A percentile compares a stretch with the other conserved stretches of the same genome.
These are phyloP conservation scores for Callorhinus ursinus DNA, from an alignment of 2,113 vertebrate genomes.

Conservation along the genomic window DNA sequence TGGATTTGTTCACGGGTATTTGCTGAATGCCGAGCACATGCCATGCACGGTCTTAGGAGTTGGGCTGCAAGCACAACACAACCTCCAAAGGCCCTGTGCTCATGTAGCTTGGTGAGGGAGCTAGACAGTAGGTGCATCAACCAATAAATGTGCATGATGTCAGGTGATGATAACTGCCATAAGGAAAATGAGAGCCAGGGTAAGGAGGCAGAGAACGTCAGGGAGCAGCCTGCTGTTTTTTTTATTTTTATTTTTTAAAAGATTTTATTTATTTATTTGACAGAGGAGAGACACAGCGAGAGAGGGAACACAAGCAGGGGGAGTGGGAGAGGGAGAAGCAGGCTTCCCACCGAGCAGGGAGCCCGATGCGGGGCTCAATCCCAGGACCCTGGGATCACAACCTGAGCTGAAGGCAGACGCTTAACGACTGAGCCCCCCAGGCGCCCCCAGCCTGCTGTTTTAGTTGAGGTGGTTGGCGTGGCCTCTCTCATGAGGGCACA, in stretches of 20 bases:
- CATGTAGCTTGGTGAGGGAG: neutral
- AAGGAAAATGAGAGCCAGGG: neutral
- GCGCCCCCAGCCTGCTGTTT: neutral
- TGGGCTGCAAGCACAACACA: neutral
- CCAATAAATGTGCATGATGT: accelerated
- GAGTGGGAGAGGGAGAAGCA: no score
- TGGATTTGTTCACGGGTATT: accelerated
- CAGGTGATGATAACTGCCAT: no score
- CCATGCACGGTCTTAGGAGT: neutral
- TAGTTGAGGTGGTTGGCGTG: neutral
- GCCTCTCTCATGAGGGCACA: neutral
- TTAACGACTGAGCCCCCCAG: no score
- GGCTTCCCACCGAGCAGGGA: no score
- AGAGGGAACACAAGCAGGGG: no score
- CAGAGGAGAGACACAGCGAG: no score
- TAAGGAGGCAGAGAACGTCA: neutral
- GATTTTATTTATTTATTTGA: no score
- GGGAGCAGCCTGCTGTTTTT: neutral
- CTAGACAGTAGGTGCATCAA: neutral
- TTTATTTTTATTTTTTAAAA: no score
- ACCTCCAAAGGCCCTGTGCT: neutral
- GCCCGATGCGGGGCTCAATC: no score
- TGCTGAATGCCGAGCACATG: neutral
- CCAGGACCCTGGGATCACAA: no score
- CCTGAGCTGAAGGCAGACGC: no score